These are phyloP conservation scores for Leptosomus discolor DNA, from an alignment of 2,113 vertebrate species.

Conservation along the genomic window DNA sequence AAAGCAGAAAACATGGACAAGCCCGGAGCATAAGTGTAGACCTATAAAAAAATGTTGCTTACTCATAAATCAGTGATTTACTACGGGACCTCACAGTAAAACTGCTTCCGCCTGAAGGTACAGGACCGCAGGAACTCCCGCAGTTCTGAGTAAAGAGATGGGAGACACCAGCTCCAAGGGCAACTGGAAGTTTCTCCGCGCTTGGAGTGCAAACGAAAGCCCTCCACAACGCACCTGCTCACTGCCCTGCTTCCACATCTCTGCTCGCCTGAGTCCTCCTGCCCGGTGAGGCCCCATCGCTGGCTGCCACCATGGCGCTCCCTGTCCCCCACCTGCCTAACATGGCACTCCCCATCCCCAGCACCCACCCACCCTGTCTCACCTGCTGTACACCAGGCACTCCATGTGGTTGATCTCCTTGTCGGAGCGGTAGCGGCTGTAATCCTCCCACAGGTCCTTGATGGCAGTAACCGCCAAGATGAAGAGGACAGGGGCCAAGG, in stretches of 20 bases:
- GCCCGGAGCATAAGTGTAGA: rapidly evolving
- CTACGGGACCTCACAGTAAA: rapidly evolving
- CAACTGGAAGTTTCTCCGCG: not conserved
- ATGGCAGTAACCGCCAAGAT: slow-evolving; percentile 93
- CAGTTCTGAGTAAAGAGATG: not conserved
- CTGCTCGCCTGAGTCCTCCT: rapidly evolving
- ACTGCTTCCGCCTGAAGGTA: not conserved
- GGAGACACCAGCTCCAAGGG: not conserved
- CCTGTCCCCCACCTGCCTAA: too few species aligned
- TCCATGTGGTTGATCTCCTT: slow-evolving; percentile 95
- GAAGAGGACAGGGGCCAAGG: slow-evolving; percentile 91
- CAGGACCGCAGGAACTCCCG: not conserved
- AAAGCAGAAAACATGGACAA: not conserved
- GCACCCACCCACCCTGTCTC: not conserved
- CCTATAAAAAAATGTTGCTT: not conserved
- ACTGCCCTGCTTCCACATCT: not conserved
- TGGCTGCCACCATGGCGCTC: not conserved
- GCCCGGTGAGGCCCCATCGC: rapidly evolving
- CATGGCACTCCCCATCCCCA: rapidly evolving
- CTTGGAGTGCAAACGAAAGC: not conserved
- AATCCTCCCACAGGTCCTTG: slow-evolving; percentile 98
- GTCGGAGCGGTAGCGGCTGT: slow-evolving; percentile 91
- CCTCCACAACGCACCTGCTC: not conserved
- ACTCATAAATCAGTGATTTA: not conserved
- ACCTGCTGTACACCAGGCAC: slow-evolving; percentile 95